Evolutionary conservation across 2,888 invertebrate species (phyloP), one percentile per base, ranked within the genome.

Genomic region (Drosophila diplacantha): DNA sequence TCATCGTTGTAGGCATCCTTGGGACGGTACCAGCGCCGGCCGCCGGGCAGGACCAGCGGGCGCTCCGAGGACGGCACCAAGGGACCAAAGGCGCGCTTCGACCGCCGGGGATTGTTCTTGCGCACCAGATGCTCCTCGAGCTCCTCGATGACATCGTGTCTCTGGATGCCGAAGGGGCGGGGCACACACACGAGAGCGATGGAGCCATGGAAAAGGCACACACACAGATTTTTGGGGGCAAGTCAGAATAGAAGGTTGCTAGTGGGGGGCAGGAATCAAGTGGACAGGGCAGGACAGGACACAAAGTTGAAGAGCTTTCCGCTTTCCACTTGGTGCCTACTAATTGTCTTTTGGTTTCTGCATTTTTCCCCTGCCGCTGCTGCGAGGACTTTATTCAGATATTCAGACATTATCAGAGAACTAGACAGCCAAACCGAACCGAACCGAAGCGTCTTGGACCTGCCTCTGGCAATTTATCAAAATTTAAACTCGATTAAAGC

Each of bases 1-100:
- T 95, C 93, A 75, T 97, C 96, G 70, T 96, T 94, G 90, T 95
- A 96, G 41, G 96, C 93, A 83, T 96, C 95, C 83, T 95, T 93
- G 4, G 96, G 95, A 49, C 93, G 91, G 80, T 92, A 91, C 95
- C 95, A 95, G 83, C 91, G 91, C 38, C 94, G 90, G 7, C 95
- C 95, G 24, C 94, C 94, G 12, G 95, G 94, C 52, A 95, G 90
- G 52, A 94, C 92, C 41, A 95, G 88, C 8, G 95, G 94, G 58
- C 93, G 90, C 74, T 92, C 92, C 76, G 92, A 91, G 73, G 92
- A 91, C 3, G 94, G 93, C 71, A 90, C 90, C 14, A 91, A 85
- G 2, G 92, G 91, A 0, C 92, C 91, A 69, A 92, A 92, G 61
- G 89, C 88, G 50, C 87, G 86, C 64, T 87, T 88, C 61, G 88